Evolutionary conservation across 2,113 vertebrate species (phyloP).

Genomic region (Melanerpes formicivorus): DNA sequence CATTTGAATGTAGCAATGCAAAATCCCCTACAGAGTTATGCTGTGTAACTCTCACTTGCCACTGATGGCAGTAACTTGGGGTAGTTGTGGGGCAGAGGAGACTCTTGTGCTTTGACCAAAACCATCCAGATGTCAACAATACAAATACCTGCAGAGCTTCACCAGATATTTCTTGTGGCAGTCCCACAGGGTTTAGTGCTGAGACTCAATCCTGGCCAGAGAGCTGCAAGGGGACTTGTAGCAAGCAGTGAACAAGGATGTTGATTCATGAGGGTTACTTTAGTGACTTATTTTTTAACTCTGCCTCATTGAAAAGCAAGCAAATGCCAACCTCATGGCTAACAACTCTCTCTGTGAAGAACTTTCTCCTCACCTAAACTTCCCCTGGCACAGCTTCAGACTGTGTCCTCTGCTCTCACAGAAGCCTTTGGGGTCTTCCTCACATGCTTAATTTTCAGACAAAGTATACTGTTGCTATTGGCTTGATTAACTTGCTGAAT

Average conservation of each 20-base stretch:
- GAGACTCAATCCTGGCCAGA: not conserved
- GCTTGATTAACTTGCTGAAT: not conserved
- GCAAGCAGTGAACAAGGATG: not conserved
- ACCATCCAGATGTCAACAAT: not conserved
- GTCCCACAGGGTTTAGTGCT: not conserved
- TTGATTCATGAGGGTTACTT: not conserved
- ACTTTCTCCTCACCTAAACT: too few relatives aligned
- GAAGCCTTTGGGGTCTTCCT: not conserved
- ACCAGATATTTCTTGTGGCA: not conserved
- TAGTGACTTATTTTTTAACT: not conserved
- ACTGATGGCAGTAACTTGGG: not conserved
- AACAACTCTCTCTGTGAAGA: too few relatives aligned
- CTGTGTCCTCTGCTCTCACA: not conserved
- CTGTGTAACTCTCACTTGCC: not conserved
- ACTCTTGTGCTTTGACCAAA: not conserved
- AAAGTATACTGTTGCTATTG: not conserved
- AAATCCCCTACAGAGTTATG: not conserved
- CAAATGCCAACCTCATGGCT: not conserved
- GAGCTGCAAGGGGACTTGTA: not conserved
- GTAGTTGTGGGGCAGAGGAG: not conserved
- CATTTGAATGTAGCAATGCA: accelerated
- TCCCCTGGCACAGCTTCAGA: too few relatives aligned
- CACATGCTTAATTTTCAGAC: not conserved
- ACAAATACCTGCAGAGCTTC: not conserved
- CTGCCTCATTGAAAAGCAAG: not conserved